These are phyloP conservation scores for Hetaerina titia DNA, from an alignment of 2,888 invertebrate genomes.

Conservation along the genomic window DNA sequence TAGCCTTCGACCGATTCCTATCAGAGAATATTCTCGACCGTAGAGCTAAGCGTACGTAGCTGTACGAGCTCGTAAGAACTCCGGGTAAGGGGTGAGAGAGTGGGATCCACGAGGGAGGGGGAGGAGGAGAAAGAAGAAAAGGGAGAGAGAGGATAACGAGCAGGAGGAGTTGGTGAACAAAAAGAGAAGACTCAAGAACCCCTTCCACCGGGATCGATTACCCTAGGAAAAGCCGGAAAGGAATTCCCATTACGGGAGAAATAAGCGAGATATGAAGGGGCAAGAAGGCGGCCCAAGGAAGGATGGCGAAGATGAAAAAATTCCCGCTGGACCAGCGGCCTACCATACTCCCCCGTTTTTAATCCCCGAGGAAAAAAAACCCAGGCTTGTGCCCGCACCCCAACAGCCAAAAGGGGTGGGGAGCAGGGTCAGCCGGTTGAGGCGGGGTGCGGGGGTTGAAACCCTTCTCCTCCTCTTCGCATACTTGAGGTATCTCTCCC, in stretches of 20 bases:
- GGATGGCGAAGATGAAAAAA: constrained; percentile 59
- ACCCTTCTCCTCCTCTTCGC: constrained; percentile 23
- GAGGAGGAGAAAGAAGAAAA: not conserved
- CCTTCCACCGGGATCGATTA: constrained; percentile 31
- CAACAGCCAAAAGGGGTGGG: not conserved
- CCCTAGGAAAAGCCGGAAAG: constrained; percentile 26
- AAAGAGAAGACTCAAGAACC: not conserved
- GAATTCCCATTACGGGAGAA: constrained; percentile 58
- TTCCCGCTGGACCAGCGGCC: constrained; percentile 28
- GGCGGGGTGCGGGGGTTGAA: not conserved
- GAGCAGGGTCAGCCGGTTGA: no score
- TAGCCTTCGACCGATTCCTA: no score
- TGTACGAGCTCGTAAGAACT: no score
- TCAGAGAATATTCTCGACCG: no score
- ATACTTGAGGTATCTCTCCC: constrained; percentile 51
- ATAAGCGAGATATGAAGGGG: constrained; percentile 18
- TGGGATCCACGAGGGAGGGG: not conserved
- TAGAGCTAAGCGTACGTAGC: not conserved
- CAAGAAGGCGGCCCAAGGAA: not conserved
- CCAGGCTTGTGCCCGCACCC: not conserved
- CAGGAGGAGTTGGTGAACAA: not conserved
- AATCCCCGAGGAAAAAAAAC: not conserved
- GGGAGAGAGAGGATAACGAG: not conserved
- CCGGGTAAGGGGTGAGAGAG: not conserved
- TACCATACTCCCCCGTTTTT: not conserved